phyloP scores from a whole-genome alignment of 37 sponge, comb jelly and placozoan genomes.

The Chondrosia reniformis region DNA sequence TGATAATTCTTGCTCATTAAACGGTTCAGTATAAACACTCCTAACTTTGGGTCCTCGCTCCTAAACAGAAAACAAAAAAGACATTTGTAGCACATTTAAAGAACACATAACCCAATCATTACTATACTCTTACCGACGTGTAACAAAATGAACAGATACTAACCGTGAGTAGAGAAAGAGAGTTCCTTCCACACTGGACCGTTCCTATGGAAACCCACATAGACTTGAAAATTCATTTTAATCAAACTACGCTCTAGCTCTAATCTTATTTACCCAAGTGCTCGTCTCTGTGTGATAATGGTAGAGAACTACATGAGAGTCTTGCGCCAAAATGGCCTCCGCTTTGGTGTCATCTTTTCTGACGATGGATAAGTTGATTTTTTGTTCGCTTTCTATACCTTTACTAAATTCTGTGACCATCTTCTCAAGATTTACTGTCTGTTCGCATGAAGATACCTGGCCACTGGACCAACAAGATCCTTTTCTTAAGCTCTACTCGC shows the following conservation, averaged over 20 bases:
- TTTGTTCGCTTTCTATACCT: not conserved
- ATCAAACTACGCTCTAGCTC: no score
- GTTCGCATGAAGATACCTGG: not conserved
- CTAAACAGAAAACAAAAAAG: no score
- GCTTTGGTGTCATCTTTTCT: constrained; percentile 31
- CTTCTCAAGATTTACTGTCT: not conserved
- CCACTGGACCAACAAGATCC: constrained; percentile 28
- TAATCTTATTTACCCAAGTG: constrained; percentile 71
- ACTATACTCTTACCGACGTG: not conserved
- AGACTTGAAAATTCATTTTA: no score
- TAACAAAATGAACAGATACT: not conserved
- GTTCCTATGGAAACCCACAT: no score
- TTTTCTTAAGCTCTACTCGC: no score
- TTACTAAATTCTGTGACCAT: not conserved
- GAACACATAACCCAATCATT: not conserved
- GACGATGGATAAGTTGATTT: constrained; percentile 51
- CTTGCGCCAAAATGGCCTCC: constrained; percentile 27
- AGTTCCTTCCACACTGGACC: constrained; percentile 58
- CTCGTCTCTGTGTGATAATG: constrained; percentile 23
- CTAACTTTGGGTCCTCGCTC: no score
- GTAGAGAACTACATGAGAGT: constrained; percentile 57
- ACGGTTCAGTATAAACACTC: constrained; percentile 55
- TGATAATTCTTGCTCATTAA: constrained; percentile 47
- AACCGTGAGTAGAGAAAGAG: constrained; percentile 57
- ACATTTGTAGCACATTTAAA: no score